Conservation (phyloP, 2,113 vertebrate species). For the Prunella fulvescens region DNA sequence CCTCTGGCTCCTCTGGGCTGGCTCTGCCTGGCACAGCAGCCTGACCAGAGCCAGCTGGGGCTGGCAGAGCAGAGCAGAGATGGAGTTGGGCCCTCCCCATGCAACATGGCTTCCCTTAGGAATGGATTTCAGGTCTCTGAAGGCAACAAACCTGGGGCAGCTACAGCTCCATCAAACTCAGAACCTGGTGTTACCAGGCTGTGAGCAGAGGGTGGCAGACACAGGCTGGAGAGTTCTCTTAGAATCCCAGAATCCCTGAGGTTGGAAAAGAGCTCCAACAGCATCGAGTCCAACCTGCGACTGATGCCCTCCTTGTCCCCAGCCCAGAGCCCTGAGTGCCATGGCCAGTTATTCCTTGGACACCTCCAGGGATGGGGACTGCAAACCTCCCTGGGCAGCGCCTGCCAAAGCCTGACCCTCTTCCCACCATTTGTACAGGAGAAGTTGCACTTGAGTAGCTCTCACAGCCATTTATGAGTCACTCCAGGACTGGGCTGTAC, state of each 20-base stretch:
- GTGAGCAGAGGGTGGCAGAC: background rate
- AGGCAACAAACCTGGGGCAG: accelerated
- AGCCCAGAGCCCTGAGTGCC: background rate
- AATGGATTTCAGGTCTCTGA: background rate
- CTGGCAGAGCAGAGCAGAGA: background rate
- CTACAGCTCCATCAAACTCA: background rate
- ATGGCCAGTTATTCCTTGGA: background rate
- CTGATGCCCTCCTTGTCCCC: too few relatives aligned
- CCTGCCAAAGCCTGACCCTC: background rate
- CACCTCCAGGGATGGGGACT: background rate
- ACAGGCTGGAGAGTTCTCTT: accelerated
- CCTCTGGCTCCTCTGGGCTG: background rate
- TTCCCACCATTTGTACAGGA: background rate
- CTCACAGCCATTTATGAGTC: background rate
- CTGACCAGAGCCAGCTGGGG: background rate
- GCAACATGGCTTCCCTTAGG: accelerated
- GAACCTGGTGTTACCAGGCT: accelerated
- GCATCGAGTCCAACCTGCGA: background rate
- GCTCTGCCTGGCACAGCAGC: background rate
- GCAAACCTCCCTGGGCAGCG: background rate
- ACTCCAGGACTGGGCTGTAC: background rate
- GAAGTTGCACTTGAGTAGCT: accelerated
- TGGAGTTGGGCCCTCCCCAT: background rate
- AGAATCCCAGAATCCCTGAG: background rate
- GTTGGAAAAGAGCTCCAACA: background rate